Conservation (phyloP, 2,888 invertebrate species). For the Pediacus dermestoides region DNA sequence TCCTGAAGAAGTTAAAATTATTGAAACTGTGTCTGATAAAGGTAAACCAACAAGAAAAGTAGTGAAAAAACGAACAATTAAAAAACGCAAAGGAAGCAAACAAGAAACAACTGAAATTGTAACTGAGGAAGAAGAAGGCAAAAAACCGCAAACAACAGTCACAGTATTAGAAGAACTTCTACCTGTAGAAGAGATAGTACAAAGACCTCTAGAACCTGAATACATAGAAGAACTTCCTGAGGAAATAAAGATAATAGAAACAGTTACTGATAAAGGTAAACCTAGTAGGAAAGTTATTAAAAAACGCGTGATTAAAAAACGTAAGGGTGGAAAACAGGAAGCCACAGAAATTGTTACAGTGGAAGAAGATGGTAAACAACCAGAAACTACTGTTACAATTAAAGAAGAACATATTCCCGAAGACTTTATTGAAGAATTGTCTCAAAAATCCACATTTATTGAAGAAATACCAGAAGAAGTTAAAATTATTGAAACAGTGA, state of each 20-base stretch:
- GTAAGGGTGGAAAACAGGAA: slow-evolving; percentile 36
- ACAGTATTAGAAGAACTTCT: no score
- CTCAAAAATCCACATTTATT: slow-evolving; percentile 25
- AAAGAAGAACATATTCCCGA: slow-evolving; percentile 35
- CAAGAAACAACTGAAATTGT: slow-evolving; percentile 47
- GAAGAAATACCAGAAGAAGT: slow-evolving; percentile 33
- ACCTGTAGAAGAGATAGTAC: no score
- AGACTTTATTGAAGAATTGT: slow-evolving; percentile 33
- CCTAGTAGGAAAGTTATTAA: slow-evolving; percentile 34
- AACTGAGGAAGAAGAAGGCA: slow-evolving; percentile 48
- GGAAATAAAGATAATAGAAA: slow-evolving; percentile 29
- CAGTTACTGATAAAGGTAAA: slow-evolving; percentile 46
- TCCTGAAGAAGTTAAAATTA: slow-evolving; percentile 33
- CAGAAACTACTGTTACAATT: slow-evolving; percentile 41
- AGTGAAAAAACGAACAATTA: slow-evolving; percentile 43
- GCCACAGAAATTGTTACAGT: slow-evolving; percentile 36
- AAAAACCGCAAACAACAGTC: slow-evolving; percentile 41
- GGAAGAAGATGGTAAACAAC: slow-evolving; percentile 44
- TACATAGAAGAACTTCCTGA: slow-evolving; percentile 22
- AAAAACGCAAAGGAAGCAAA: slow-evolving; percentile 43
- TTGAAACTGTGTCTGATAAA: slow-evolving; percentile 27
- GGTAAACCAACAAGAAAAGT: slow-evolving; percentile 34
- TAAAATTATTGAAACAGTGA: slow-evolving; percentile 28
- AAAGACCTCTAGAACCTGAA: slow-evolving; percentile 9
- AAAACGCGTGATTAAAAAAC: slow-evolving; percentile 40